Evolutionary conservation across 2,888 invertebrate species (phyloP), one percentile per base, ranked within the genome.

Genomic region (Netelia fuscicornis): DNA sequence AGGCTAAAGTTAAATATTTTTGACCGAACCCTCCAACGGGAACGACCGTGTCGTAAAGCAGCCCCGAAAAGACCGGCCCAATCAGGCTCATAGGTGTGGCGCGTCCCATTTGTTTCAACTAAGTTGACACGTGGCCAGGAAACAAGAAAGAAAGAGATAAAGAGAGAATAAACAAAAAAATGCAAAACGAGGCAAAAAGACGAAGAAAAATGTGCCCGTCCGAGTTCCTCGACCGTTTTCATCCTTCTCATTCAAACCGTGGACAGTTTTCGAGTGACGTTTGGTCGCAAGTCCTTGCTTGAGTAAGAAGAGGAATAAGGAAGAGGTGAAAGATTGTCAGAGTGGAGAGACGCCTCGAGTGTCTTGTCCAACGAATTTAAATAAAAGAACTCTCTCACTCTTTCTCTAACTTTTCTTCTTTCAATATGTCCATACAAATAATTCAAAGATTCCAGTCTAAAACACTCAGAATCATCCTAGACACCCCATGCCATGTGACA

Each of bases 211-310:
- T 58, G 23, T 17, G 17, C 10, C 58, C 10, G 17, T 58, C 20
- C 20, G 6, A 58, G 23, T 58, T 9, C 20, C 20, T 3, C 10
- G 48, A 11, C 13, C 48, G 13, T 48, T 48, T 48, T 48, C 48
- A 48, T 48, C 48, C 48, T 48, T 48, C 48, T 48, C 48, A 3
- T 48, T 48, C 20, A 20, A 20, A 20, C 13, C 13, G 10, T 48
- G 48, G 48, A 37, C 37, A 67, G 79, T 56, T 72, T 58, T 58
- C 74, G 74, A 83, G 72, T 58, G 54, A 56, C 54, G 30, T 56
- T 70, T 70, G 37, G 70, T 37, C 37, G 37, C 37, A 6, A 37
- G 37, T 37, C 37, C 37, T 6, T 6, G 37, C 23, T 42, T 23
- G 1, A 62, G 30, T 11, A 20, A 67, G 67, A 13, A 11, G 13